A percentile compares a stretch with the other conserved stretches of the same genome.
Conservation (phyloP, 2,113 vertebrate genomes). For the Poeciliopsis prolifica region DNA sequence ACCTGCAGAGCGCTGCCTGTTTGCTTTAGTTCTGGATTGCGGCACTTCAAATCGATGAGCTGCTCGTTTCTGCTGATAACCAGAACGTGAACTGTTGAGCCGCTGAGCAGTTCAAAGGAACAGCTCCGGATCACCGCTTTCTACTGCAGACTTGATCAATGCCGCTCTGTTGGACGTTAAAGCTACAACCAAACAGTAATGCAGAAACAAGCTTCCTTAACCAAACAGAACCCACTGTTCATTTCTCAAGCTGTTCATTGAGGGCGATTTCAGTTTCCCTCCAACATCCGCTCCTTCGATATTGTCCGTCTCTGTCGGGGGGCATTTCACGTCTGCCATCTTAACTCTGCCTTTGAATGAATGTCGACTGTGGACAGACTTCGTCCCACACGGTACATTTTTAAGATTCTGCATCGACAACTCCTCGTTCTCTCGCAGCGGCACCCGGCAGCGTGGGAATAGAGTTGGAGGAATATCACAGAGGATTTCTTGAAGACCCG, state of each 20-base stretch:
- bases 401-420: neutral
- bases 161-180: neutral
- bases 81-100: neutral
- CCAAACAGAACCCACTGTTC: too few relatives aligned
- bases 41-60: neutral
- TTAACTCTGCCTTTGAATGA: too few relatives aligned
- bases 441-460: conserved; percentile 2
- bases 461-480: neutral
- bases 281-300: too few relatives aligned
- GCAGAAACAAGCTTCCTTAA: neutral
- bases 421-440: neutral
- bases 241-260: too few relatives aligned
- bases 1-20: neutral
- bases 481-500: neutral
- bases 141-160: neutral
- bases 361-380: too few relatives aligned
- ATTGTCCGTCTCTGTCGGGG: too few relatives aligned
- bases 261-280: too few relatives aligned
- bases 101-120: neutral
- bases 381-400: neutral
- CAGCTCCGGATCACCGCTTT: neutral
- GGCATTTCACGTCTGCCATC: too few relatives aligned
- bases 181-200: neutral
- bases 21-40: conserved; percentile 10
- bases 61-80: neutral